Evolutionary conservation across 2,113 vertebrate genomes (phyloP).

Genomic region (Ictalurus punctatus): DNA sequence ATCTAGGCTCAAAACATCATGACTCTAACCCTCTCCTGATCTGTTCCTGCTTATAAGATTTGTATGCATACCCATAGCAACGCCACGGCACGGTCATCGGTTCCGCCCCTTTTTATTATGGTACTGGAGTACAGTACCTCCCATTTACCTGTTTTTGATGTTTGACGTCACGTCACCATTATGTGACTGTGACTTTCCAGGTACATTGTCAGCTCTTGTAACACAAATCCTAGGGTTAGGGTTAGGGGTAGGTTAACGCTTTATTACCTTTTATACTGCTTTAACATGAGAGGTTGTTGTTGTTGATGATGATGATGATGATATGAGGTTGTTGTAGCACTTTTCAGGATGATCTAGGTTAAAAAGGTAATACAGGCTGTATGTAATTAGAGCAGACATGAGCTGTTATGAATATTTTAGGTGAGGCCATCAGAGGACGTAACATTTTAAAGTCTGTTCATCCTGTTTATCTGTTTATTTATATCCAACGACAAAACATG

Average conservation of each 20-base stretch:
- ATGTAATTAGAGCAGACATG: too few relatives aligned
- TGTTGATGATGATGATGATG: too few relatives aligned
- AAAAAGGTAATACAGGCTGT: not conserved
- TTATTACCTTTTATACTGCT: too few relatives aligned
- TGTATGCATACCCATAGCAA: not conserved
- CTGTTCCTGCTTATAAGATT: not conserved
- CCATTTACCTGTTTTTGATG: too few relatives aligned
- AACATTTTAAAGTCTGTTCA: not conserved
- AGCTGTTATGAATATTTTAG: not conserved
- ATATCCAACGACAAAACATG: not conserved
- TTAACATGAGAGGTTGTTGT: too few relatives aligned
- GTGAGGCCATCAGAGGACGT: not conserved
- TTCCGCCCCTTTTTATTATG: not conserved
- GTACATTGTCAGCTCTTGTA: not conserved
- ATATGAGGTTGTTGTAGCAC: not conserved
- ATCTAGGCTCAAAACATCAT: too few relatives aligned
- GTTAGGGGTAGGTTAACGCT: too few relatives aligned
- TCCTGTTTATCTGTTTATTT: slow-evolving; percentile 20
- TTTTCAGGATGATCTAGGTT: not conserved
- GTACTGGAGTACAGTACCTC: too few relatives aligned
- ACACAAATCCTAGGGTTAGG: not conserved
- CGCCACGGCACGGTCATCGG: not conserved
- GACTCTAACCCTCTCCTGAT: not conserved
- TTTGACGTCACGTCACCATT: too few relatives aligned
- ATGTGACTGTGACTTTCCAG: not conserved